A percentile compares a stretch with the other conserved stretches of the same genome.
Conservation (phyloP, 2,888 invertebrate genomes). For the Alsophila aescularia region DNA sequence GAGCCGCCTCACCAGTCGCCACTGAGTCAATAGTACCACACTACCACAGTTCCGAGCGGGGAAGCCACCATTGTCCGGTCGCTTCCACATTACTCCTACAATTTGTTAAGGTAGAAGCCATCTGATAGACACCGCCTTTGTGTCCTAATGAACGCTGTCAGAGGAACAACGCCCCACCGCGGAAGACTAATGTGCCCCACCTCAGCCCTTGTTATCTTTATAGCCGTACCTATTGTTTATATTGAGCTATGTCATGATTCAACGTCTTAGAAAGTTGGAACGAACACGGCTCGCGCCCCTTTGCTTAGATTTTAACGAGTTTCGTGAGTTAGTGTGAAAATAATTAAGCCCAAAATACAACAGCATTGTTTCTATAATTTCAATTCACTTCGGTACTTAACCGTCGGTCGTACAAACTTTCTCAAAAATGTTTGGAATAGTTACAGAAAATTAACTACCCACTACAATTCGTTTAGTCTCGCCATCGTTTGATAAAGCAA, state of each 20-base stretch:
- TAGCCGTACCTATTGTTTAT: constrained; percentile 62
- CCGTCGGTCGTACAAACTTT: constrained; percentile 4
- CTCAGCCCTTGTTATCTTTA: constrained; percentile 72
- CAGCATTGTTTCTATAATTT: constrained; percentile 26
- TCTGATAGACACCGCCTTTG: constrained; percentile 75
- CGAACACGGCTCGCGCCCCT: constrained; percentile 25
- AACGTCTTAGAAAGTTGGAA: constrained; percentile 34
- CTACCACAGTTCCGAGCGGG: constrained; percentile 45
- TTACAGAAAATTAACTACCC: constrained; percentile 6
- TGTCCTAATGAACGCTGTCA: constrained; percentile 78
- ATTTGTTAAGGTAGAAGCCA: constrained; percentile 75
- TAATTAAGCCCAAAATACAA: constrained; percentile 24
- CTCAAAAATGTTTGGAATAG: constrained; percentile 19
- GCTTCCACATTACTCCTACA: constrained; percentile 63
- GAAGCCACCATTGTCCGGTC: constrained; percentile 56
- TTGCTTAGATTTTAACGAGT: constrained; percentile 23
- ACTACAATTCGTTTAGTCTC: constrained; percentile 9
- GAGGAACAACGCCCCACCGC: constrained; percentile 65
- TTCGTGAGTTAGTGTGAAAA: constrained; percentile 27
- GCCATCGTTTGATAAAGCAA: constrained; percentile 8
- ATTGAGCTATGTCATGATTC: constrained; percentile 63
- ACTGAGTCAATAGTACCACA: constrained; percentile 46
- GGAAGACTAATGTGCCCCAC: constrained; percentile 70
- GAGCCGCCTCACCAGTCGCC: constrained; percentile 27
- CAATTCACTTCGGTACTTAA: constrained; percentile 21